phyloP scores from a whole-genome alignment of 2,888 invertebrate species.

The Meloe dianella region DNA sequence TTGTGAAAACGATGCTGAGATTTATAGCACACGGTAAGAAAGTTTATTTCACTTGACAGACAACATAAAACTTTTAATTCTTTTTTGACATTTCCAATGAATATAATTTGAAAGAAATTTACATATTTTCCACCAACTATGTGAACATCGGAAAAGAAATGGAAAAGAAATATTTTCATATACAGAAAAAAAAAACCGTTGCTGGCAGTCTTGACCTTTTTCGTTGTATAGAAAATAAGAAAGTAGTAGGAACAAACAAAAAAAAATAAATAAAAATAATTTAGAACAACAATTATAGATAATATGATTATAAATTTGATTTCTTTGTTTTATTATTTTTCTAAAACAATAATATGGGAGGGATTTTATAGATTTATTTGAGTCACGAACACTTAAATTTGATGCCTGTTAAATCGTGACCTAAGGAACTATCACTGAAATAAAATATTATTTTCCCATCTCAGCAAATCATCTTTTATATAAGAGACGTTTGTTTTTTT shows the following conservation, averaged over 20 bases:
- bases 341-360: background rate
- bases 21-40: too few species aligned
- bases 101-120: background rate
- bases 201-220: background rate
- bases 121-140: background rate
- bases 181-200: background rate
- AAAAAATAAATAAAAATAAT: background rate
- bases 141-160: too few species aligned
- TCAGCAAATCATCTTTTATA: background rate
- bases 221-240: background rate
- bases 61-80: too few species aligned
- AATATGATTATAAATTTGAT: background rate
- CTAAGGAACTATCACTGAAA: background rate
- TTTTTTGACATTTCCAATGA: too few species aligned
- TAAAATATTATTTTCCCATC: background rate
- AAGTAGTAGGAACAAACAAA: background rate
- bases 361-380: background rate
- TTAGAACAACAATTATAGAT: background rate
- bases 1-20: too few species aligned
- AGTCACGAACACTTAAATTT: slow-evolving; percentile 7
- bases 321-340: background rate
- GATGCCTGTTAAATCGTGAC: background rate
- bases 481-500: background rate
- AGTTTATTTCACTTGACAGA: too few species aligned
- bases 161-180: background rate